These are phyloP conservation scores for Strongylocentrotus purpuratus DNA, from an alignment of 35 echinoderm and acorn worm genomes.

Conservation along the genomic window DNA sequence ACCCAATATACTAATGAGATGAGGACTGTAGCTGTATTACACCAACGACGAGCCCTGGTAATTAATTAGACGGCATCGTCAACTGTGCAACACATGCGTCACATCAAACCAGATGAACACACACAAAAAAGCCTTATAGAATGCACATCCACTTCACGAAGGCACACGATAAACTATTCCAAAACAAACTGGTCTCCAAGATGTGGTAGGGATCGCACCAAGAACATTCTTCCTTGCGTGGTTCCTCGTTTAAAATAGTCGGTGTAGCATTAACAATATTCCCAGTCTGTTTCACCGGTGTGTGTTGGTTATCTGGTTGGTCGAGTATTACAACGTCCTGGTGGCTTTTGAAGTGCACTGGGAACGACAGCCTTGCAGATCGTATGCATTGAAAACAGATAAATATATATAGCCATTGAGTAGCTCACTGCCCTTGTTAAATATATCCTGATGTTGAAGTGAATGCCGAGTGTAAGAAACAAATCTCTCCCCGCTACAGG, in stretches of 20 bases:
- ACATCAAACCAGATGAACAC: neutral
- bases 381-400: neutral
- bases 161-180: neutral
- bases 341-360: neutral
- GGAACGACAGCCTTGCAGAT: neutral
- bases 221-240: neutral
- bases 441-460: neutral
- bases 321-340: neutral
- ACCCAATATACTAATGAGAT: neutral
- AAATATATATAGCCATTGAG: neutral
- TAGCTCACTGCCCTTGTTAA: neutral
- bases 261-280: neutral
- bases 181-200: neutral
- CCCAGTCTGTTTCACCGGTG: neutral
- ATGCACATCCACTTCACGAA: neutral
- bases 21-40: neutral
- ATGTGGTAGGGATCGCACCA: neutral
- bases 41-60: neutral
- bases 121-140: neutral
- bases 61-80: neutral
- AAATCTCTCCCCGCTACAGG: neutral
- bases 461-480: neutral
- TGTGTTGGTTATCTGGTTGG: neutral
- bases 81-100: neutral
- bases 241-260: neutral